phyloP scores from a whole-genome alignment of 2,888 invertebrate genomes.

The Hyposoter didymator region DNA sequence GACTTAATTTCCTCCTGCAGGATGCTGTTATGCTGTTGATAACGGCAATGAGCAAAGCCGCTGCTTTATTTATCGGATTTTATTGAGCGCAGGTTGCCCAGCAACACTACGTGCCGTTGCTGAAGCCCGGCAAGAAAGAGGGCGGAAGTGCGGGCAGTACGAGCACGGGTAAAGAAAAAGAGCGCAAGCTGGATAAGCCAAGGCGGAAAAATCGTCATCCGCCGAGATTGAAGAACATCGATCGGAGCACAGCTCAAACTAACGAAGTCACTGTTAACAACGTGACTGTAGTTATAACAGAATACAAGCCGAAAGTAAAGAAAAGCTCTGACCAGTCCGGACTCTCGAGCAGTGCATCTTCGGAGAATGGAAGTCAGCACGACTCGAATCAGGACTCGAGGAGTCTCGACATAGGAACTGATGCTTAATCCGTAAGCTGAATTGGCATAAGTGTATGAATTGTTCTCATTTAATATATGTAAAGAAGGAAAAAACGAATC shows the following conservation, averaged over 20 bases:
- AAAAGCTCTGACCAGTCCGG: conserved; percentile 84
- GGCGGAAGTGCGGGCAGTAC: conserved; percentile 81
- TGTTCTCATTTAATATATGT: conserved; percentile 45
- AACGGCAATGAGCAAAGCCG: neutral
- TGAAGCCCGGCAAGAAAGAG: conserved; percentile 85
- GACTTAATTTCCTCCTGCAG: neutral
- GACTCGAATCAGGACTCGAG: conserved; percentile 85
- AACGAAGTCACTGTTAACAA: conserved; percentile 98
- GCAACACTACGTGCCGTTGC: conserved; percentile 83
- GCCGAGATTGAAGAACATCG: conserved; percentile 95
- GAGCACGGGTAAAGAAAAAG: conserved; percentile 78
- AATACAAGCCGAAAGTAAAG: conserved; percentile 93
- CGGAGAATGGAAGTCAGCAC: conserved; percentile 85
- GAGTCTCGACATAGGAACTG: conserved; percentile 84
- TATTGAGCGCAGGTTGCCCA: conserved; percentile 79
- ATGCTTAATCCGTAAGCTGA: conserved; percentile 77
- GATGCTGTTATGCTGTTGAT: neutral
- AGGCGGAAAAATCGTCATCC: conserved; percentile 86
- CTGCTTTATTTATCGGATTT: neutral
- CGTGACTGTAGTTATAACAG: conserved; percentile 98
- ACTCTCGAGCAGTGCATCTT: conserved; percentile 84
- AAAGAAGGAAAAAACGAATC: conserved; percentile 65
- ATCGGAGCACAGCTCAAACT: conserved; percentile 95
- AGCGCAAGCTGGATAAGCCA: conserved; percentile 82
- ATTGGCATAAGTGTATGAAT: conserved; percentile 43